phyloP scores from a whole-genome alignment of 2,113 vertebrate genomes.

The Hyperopisus bebe region DNA sequence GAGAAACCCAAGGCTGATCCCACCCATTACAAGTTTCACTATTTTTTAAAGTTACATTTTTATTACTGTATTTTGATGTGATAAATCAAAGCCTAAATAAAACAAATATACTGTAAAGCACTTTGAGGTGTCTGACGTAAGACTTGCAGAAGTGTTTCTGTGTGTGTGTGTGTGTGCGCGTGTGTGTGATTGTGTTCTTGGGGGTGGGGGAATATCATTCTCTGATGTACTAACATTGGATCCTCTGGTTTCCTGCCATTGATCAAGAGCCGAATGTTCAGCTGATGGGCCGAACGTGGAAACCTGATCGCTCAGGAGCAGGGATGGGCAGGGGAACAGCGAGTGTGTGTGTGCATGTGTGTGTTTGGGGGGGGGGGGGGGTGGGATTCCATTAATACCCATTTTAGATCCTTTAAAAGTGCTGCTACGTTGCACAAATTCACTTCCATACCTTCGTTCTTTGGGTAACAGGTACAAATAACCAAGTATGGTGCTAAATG shows the following conservation, averaged over 20 bases:
- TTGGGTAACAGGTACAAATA: slow-evolving; percentile 4
- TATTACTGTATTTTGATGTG: not conserved
- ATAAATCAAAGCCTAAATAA: not conserved
- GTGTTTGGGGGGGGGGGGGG: not conserved
- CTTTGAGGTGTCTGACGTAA: slow-evolving; percentile 38
- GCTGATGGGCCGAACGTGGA: slow-evolving; percentile 84
- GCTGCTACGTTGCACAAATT: not conserved
- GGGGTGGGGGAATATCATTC: slow-evolving; percentile 68
- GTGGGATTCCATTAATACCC: not conserved
- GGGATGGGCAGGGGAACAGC: slow-evolving; percentile 28
- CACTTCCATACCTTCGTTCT: not conserved
- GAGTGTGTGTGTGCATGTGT: not conserved
- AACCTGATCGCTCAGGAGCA: slow-evolving; percentile 74
- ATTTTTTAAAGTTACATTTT: not conserved
- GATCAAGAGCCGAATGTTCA: slow-evolving; percentile 81
- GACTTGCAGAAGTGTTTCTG: slow-evolving; percentile 40
- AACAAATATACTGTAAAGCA: not conserved
- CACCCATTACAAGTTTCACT: not conserved
- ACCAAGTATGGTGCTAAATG: not conserved
- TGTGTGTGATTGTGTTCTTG: slow-evolving; percentile 53
- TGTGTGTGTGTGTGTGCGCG: slow-evolving; percentile 12
- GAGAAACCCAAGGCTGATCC: not conserved
- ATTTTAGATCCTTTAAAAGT: not conserved
- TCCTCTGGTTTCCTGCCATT: slow-evolving; percentile 95
- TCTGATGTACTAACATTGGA: slow-evolving; percentile 92